Evolutionary conservation across 1,140 invertebrate genomes (phyloP).

Genomic region (Diachasma alloeum): DNA sequence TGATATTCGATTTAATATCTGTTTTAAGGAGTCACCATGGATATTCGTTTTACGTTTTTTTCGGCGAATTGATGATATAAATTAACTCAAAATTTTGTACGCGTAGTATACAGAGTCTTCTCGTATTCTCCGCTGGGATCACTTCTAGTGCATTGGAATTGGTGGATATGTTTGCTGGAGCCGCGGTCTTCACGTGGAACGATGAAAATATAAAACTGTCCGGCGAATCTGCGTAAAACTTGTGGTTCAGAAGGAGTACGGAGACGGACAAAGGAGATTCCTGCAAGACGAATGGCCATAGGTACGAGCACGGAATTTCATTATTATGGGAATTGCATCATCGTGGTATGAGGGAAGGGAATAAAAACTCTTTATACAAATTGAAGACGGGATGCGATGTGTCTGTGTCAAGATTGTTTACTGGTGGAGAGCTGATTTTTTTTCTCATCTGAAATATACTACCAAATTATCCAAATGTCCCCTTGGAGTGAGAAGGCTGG

Average conservation of each 20-base stretch:
- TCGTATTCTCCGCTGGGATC: slow-evolving; percentile 17
- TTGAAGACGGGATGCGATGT: neutral
- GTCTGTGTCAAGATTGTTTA: neutral
- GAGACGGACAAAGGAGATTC: slow-evolving; percentile 26
- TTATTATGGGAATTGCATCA: slow-evolving; percentile 48
- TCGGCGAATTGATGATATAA: neutral
- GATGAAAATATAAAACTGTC: slow-evolving; percentile 1
- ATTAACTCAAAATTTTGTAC: slow-evolving; percentile 23
- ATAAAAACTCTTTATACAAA: neutral
- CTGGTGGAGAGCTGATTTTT: neutral
- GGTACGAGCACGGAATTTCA: slow-evolving; percentile 35
- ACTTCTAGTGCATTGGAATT: slow-evolving; percentile 3
- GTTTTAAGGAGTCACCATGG: neutral
- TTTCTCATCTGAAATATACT: neutral
- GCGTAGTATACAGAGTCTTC: slow-evolving; percentile 21
- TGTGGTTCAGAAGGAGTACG: neutral
- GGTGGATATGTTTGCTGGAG: neutral
- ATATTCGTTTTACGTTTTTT: neutral
- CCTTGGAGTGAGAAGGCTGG: neutral
- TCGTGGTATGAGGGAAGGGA: neutral
- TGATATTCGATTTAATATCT: neutral
- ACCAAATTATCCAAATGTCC: neutral
- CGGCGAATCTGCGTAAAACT: neutral
- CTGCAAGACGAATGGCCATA: slow-evolving; percentile 22
- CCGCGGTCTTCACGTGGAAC: neutral